Conservation (phyloP, 2,888 invertebrate species). For the Noctua comes region DNA sequence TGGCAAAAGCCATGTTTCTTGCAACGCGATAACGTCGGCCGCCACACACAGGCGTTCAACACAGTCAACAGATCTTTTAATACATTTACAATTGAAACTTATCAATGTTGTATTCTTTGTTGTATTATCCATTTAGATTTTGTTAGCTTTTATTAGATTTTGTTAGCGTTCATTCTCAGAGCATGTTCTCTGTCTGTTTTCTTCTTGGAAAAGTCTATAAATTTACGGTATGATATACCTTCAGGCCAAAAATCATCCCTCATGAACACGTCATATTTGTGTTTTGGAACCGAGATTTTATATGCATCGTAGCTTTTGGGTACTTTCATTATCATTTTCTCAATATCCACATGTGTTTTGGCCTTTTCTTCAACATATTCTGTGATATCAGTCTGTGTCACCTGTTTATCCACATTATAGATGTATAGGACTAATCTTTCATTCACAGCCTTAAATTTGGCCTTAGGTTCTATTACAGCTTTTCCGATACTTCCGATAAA, state of each 20-base stretch:
- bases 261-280: constrained; percentile 1
- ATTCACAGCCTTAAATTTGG: constrained; percentile 1
- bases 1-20: too few species aligned
- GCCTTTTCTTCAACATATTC: background rate
- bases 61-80: background rate
- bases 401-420: constrained; percentile 9
- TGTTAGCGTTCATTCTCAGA: background rate
- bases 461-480: background rate
- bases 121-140: too few species aligned
- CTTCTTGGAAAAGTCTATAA: constrained; percentile 7
- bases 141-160: too few species aligned
- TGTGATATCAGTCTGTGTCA: background rate
- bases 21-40: too few species aligned
- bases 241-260: constrained; percentile 13
- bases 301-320: constrained; percentile 1
- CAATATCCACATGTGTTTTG: background rate
- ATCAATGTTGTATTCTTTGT: constrained; percentile 3
- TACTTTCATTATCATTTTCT: constrained; percentile 7
- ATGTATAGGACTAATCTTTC: background rate
- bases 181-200: background rate
- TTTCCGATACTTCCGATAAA: constrained; percentile 1
- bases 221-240: constrained; percentile 6
- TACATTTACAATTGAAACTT: constrained; percentile 15
- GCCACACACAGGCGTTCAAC: too few species aligned
- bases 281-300: constrained; percentile 2